Evolutionary conservation across 2,113 vertebrate genomes (phyloP).

Genomic region (Nothocercus julius): DNA sequence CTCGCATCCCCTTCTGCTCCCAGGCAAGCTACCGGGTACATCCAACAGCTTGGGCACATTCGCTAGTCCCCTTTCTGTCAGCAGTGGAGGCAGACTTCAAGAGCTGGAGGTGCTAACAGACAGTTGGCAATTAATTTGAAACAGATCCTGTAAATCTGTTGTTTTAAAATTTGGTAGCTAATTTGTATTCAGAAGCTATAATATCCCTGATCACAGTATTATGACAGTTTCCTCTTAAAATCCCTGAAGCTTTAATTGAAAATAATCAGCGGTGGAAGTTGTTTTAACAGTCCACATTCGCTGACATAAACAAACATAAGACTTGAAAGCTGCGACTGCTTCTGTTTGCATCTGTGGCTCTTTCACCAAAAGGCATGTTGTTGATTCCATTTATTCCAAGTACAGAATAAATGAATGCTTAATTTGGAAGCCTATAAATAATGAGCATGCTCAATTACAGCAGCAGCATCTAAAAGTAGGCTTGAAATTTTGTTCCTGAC

Average conservation of each 20-base stretch:
- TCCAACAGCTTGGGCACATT: not conserved
- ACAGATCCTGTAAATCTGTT: conserved; percentile 31
- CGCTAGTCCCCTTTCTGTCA: not conserved
- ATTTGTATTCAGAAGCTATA: conserved; percentile 39
- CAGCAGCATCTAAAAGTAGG: conserved; percentile 58
- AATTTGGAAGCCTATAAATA: conserved; percentile 72
- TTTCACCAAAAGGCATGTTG: conserved; percentile 69
- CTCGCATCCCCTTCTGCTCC: not conserved
- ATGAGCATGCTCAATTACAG: conserved; percentile 61
- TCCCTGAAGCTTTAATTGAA: conserved; percentile 62
- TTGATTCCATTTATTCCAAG: conserved; percentile 76
- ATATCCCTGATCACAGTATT: conserved; percentile 61
- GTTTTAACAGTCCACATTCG: conserved; percentile 51
- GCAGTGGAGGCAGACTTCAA: not conserved
- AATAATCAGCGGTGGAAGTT: conserved; percentile 51
- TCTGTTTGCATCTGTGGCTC: conserved; percentile 68
- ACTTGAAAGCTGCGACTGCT: conserved; percentile 50
- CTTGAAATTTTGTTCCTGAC: conserved; percentile 3
- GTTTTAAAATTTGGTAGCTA: conserved; percentile 34
- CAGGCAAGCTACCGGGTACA: not conserved
- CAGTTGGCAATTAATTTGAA: conserved; percentile 54
- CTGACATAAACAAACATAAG: conserved; percentile 69
- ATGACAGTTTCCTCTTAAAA: conserved; percentile 65
- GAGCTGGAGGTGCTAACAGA: conserved; percentile 41
- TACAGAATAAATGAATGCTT: conserved; percentile 75